Conservation (phyloP, 2,888 invertebrate species). For the Cephus pygmeus region DNA sequence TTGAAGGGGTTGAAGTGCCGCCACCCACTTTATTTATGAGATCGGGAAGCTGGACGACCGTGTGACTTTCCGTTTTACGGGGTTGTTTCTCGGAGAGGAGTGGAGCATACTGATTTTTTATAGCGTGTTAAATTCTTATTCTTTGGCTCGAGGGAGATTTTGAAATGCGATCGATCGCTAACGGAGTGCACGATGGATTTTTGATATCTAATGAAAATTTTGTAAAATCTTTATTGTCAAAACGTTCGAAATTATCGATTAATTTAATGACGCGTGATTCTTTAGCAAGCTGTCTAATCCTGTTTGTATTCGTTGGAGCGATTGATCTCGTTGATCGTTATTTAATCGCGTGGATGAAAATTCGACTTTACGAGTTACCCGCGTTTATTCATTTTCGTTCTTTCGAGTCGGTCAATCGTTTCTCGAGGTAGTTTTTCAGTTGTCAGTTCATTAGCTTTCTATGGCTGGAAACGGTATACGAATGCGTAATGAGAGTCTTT, state of each 20-base stretch:
- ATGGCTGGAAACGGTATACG: neutral
- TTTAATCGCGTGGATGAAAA: neutral
- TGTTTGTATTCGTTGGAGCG: neutral
- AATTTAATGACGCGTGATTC: too few relatives aligned
- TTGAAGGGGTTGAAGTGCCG: neutral
- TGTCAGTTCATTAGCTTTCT: neutral
- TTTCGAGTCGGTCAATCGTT: neutral
- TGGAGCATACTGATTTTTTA: neutral
- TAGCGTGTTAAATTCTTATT: neutral
- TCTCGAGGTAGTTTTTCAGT: neutral
- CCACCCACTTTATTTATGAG: neutral
- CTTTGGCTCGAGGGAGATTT: neutral
- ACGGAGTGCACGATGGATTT: neutral
- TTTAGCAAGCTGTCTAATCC: neutral
- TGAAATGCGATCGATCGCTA: neutral
- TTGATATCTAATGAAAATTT: too few relatives aligned
- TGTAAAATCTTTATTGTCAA: neutral
- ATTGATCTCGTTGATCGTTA: neutral
- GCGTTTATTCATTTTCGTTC: neutral
- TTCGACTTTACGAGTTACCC: neutral
- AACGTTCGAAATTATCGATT: neutral
- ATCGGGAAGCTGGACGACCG: neutral
- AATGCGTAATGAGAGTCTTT: neutral
- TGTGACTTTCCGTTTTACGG: neutral
- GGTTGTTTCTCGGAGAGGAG: neutral